Evolutionary conservation across 2,113 vertebrate genomes (phyloP).

Genomic region (Cololabis saira): DNA sequence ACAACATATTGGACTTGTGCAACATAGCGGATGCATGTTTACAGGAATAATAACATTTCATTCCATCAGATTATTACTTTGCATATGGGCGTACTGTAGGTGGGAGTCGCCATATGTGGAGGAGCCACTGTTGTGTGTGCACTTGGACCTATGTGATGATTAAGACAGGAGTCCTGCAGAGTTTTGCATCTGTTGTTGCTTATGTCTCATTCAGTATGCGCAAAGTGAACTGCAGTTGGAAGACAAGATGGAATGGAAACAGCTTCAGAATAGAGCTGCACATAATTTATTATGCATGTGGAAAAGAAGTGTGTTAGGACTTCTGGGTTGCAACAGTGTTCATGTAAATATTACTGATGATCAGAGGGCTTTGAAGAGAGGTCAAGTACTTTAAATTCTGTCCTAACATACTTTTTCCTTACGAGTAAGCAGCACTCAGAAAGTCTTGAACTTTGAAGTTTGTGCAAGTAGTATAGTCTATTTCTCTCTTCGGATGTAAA

Average conservation of each 20-base stretch:
- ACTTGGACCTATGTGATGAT: conserved; percentile 28
- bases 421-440: too few species aligned
- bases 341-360: conserved; percentile 31
- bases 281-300: conserved; percentile 28
- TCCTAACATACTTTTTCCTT: neutral
- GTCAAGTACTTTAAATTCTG: conserved; percentile 5
- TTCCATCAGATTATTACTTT: neutral
- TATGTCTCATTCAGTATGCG: conserved; percentile 15
- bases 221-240: conserved; percentile 2
- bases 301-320: conserved; percentile 18
- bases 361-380: conserved; percentile 8
- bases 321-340: conserved; percentile 25
- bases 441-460: too few species aligned
- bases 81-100: conserved; percentile 24
- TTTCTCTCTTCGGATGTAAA: too few species aligned
- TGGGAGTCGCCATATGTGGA: conserved; percentile 37
- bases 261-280: neutral
- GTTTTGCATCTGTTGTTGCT: conserved; percentile 58
- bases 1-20: too few species aligned
- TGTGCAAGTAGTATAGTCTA: too few species aligned
- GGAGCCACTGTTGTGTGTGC: conserved; percentile 17
- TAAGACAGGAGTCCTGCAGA: conserved; percentile 45
- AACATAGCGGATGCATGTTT: conserved; percentile 11
- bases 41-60: neutral
- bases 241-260: conserved; percentile 15